A percentile compares a stretch with the other conserved stretches of the same genome.
These are phyloP conservation scores for Octomys mimax DNA, from an alignment of 2,797 vertebrate species.

Conservation along the genomic window DNA sequence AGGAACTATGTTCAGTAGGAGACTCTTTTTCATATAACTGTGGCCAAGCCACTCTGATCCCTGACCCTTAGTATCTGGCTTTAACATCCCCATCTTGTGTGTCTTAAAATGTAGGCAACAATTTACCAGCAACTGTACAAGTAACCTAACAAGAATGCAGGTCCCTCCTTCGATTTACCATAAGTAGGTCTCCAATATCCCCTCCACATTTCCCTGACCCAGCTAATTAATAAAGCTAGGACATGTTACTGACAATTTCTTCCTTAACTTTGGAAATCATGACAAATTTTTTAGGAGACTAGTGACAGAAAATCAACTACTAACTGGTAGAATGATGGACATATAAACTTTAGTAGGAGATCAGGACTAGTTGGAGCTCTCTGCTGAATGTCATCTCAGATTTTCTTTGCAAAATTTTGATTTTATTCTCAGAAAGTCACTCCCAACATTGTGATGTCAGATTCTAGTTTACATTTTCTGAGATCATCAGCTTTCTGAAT, in stretches of 20 bases:
- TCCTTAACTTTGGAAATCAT: slow-evolving; percentile 20
- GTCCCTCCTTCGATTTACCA: neutral
- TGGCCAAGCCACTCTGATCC: neutral
- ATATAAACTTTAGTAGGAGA: neutral
- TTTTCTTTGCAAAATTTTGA: slow-evolving; percentile 14
- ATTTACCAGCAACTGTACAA: slow-evolving; percentile 6
- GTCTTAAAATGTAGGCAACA: neutral
- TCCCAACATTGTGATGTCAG: neutral
- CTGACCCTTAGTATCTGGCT: neutral
- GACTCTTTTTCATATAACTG: slow-evolving; percentile 14
- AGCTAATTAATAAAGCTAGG: neutral
- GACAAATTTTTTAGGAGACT: neutral
- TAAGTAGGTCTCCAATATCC: neutral
- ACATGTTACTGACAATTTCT: neutral
- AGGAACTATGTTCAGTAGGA: neutral
- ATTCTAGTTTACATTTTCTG: neutral
- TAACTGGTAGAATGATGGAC: neutral
- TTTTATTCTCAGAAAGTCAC: neutral
- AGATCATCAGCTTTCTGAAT: neutral
- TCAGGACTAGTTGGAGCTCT: slow-evolving; percentile 10
- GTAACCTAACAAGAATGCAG: neutral
- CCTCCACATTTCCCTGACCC: neutral
- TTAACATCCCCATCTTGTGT: neutral
- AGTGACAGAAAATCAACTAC: slow-evolving; percentile 15
- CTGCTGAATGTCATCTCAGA: neutral